Percentiles rank a stretch among this genome's conserved stretches.
phyloP scores from a whole-genome alignment of 2,797 vertebrate species.

The Knipowitschia caucasica region DNA sequence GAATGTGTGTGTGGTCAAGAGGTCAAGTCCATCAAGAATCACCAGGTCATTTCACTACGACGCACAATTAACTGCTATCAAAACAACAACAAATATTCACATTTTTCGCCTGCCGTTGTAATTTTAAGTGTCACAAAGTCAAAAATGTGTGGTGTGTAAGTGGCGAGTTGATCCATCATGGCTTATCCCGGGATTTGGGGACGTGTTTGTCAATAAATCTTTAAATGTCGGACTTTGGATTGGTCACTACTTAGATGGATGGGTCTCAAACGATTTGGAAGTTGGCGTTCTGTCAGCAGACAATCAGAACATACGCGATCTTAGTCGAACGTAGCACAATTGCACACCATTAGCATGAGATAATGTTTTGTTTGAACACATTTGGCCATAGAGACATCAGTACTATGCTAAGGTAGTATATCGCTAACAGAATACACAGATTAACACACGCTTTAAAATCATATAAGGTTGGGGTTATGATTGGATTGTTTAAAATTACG shows the following conservation, averaged over 20 bases:
- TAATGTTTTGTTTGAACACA: too few species aligned
- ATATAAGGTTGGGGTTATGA: too few species aligned
- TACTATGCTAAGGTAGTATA: too few species aligned
- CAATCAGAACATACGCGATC: not conserved
- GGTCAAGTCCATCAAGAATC: constrained; percentile 49
- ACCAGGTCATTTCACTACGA: constrained; percentile 28
- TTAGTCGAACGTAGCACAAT: too few species aligned
- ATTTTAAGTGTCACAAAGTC: too few species aligned
- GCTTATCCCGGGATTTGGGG: constrained; percentile 45
- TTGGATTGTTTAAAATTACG: too few species aligned
- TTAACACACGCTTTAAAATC: too few species aligned
- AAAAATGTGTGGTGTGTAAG: constrained; percentile 36
- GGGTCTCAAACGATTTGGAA: constrained; percentile 3
- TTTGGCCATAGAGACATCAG: too few species aligned
- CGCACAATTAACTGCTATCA: not conserved
- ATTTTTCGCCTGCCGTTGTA: too few species aligned
- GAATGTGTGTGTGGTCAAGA: constrained; percentile 57
- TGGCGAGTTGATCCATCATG: constrained; percentile 48
- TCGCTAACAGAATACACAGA: too few species aligned
- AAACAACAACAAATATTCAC: not conserved
- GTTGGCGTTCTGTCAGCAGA: not conserved
- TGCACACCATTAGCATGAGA: too few species aligned
- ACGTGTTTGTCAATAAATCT: constrained; percentile 32
- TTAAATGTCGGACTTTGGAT: constrained; percentile 19
- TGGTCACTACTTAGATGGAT: constrained; percentile 28